These are phyloP conservation scores for Geopemphigus sp. DNA, from an alignment of 1,140 invertebrate genomes.

Conservation along the genomic window DNA sequence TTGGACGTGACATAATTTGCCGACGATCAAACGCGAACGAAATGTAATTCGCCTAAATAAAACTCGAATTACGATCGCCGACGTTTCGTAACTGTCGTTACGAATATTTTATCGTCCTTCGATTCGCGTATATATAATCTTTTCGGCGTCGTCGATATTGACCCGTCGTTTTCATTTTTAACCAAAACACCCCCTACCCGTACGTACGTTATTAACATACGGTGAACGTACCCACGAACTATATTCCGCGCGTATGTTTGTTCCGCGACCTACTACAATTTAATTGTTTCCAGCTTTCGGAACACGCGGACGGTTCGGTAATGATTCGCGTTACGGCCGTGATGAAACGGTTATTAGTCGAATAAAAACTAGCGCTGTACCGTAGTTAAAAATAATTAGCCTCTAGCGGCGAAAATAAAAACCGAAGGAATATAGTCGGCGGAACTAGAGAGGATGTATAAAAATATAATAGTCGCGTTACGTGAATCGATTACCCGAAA, in stretches of 20 bases:
- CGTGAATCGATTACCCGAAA: conserved; percentile 12
- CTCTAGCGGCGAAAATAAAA: background rate
- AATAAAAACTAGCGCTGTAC: background rate
- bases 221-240: background rate
- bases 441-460: background rate
- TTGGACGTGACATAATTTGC: background rate
- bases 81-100: background rate
- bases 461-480: background rate
- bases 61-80: background rate
- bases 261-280: background rate
- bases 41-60: background rate
- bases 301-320: background rate
- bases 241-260: background rate
- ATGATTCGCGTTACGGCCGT: background rate
- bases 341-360: background rate
- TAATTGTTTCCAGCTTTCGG: background rate
- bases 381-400: background rate
- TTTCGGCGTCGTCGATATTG: background rate
- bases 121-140: background rate
- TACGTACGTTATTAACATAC: no score
- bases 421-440: background rate
- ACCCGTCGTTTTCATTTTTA: background rate
- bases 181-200: no score
- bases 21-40: background rate
- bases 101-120: background rate